Percentiles rank a stretch among this genome's conserved stretches.
Conservation (phyloP, 2,797 vertebrate genomes). For the Pangasius larnaudii region DNA sequence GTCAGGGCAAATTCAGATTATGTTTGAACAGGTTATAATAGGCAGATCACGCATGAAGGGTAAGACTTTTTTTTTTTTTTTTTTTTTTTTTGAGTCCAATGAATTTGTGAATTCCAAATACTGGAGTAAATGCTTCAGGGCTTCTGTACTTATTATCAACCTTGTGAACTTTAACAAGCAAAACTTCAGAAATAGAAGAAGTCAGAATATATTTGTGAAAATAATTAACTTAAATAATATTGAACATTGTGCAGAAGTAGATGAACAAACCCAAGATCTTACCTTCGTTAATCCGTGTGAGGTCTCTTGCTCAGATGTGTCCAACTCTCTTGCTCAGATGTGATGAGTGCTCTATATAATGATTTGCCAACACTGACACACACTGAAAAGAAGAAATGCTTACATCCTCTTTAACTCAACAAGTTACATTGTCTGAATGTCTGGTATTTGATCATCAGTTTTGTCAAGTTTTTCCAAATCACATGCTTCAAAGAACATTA, state of each 20-base stretch:
- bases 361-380: background rate
- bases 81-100: background rate
- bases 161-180: background rate
- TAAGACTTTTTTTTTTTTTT: background rate
- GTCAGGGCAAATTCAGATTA: background rate
- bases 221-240: background rate
- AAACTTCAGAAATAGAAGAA: background rate
- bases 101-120: background rate
- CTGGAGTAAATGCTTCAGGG: background rate
- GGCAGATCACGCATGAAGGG: background rate
- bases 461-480: background rate
- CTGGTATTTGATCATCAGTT: slow-evolving; percentile 1
- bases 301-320: background rate
- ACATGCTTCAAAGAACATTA: background rate
- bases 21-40: background rate
- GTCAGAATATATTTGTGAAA: background rate
- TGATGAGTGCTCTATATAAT: background rate
- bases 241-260: too few species aligned
- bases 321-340: background rate
- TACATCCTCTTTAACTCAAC: background rate
- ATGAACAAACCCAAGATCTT: slow-evolving; percentile 16
- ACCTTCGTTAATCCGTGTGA: slow-evolving; percentile 5
- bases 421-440: background rate
- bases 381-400: slow-evolving; percentile 5
- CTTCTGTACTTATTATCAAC: background rate